These are phyloP conservation scores for Pilophorus perplexus DNA, from an alignment of 2,888 invertebrate species.

Conservation along the genomic window DNA sequence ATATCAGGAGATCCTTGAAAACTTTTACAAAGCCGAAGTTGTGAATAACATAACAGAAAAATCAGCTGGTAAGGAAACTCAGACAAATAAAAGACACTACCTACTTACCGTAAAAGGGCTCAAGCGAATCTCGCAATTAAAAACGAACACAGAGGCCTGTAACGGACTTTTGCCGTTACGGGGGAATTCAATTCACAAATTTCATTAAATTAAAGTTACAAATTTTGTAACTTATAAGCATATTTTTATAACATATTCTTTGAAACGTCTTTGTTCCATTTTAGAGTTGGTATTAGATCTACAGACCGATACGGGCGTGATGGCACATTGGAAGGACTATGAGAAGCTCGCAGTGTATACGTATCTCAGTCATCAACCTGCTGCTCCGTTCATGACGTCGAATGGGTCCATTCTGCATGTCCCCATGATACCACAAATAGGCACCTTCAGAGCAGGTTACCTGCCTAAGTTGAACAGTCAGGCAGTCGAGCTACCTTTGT, in stretches of 20 bases:
- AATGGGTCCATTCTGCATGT: slow-evolving; percentile 48
- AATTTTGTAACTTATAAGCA: too few species aligned
- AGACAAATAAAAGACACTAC: not conserved
- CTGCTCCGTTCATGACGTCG: slow-evolving; percentile 49
- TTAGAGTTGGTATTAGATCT: slow-evolving; percentile 49
- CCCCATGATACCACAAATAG: slow-evolving; percentile 51
- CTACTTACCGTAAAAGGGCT: not conserved
- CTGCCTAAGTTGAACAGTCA: slow-evolving; percentile 48
- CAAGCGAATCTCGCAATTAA: too few species aligned
- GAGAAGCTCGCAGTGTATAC: slow-evolving; percentile 51
- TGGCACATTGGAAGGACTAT: slow-evolving; percentile 52
- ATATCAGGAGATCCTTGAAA: slow-evolving; percentile 49
- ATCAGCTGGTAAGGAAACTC: slow-evolving; percentile 46
- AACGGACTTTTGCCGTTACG: too few species aligned
- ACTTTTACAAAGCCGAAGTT: slow-evolving; percentile 50
- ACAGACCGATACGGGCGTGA: slow-evolving; percentile 51
- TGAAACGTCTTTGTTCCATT: not conserved
- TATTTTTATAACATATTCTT: too few species aligned
- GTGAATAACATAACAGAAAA: slow-evolving; percentile 46
- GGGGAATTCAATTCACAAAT: too few species aligned
- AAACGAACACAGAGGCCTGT: too few species aligned
- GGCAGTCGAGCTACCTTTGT: slow-evolving; percentile 50
- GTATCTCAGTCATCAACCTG: slow-evolving; percentile 50
- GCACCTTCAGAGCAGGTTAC: slow-evolving; percentile 50
- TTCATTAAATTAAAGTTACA: too few species aligned